A percentile compares a stretch with the other conserved stretches of the same genome.
Evolutionary conservation across 1,140 invertebrate genomes (phyloP).

Genomic region (Bombus ignitus): DNA sequence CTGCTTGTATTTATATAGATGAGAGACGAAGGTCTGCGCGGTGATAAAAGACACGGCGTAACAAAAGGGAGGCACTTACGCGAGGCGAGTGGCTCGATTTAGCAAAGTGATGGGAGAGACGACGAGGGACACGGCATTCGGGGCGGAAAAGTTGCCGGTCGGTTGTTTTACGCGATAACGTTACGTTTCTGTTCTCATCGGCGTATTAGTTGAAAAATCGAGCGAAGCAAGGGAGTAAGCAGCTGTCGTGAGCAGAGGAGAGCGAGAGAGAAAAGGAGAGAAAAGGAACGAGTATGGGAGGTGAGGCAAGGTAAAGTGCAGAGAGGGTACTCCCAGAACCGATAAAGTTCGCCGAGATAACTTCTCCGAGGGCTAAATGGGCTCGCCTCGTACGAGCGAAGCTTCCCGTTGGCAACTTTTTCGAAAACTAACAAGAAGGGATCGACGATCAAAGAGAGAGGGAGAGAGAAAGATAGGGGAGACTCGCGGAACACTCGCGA

Average conservation of each 20-base stretch:
- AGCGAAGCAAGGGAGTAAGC: constrained; percentile 10
- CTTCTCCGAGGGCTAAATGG: constrained; percentile 59
- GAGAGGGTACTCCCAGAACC: constrained; percentile 42
- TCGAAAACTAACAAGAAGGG: constrained; percentile 39
- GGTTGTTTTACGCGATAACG: constrained; percentile 44
- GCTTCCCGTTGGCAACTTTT: constrained; percentile 53
- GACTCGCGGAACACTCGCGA: background rate
- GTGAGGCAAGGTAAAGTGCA: constrained; percentile 48
- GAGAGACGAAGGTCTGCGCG: background rate
- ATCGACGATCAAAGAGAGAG: background rate
- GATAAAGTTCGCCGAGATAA: constrained; percentile 66
- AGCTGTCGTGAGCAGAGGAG: constrained; percentile 3
- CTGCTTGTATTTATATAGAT: too few species aligned
- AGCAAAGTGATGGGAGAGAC: constrained; percentile 31
- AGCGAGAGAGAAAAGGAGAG: background rate
- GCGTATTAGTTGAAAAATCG: constrained; percentile 54
- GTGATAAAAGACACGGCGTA: constrained; percentile 33
- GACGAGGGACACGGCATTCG: background rate
- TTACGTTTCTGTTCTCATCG: constrained; percentile 37
- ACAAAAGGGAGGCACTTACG: constrained; percentile 38
- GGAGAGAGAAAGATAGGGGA: background rate
- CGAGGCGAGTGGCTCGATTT: constrained; percentile 26
- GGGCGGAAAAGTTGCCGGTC: constrained; percentile 3
- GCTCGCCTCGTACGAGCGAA: constrained; percentile 52
- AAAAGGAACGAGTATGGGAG: background rate